Percentiles rank a stretch among this genome's conserved stretches.
Conservation (phyloP, 2,797 vertebrate genomes). For the Sebastes reedi region DNA sequence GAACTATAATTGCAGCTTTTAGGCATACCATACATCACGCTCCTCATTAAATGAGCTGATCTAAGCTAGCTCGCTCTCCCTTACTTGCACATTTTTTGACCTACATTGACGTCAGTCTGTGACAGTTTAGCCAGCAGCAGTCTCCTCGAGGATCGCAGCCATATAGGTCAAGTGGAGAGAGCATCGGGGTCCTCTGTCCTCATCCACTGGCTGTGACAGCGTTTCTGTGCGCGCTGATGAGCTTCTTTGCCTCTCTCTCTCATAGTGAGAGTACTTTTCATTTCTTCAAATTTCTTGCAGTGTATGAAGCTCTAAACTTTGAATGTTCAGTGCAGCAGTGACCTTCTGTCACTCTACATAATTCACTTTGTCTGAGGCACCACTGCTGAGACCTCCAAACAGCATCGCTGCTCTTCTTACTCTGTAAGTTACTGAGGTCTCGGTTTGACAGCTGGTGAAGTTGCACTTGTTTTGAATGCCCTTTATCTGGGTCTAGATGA, state of each 20-base stretch:
- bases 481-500: neutral
- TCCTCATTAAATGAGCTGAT: constrained; percentile 6
- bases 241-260: neutral
- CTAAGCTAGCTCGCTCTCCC: neutral
- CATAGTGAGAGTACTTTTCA: neutral
- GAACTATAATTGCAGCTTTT: neutral
- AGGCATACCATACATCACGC: neutral
- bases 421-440: neutral
- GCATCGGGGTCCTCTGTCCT: constrained; percentile 21
- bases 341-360: neutral
- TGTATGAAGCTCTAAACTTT: neutral
- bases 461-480: neutral
- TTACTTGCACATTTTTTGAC: constrained; percentile 27
- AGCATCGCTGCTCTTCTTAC: neutral
- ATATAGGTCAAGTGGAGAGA: constrained; percentile 40
- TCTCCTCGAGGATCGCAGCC: constrained; percentile 1
- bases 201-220: constrained; percentile 16
- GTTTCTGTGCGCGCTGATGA: constrained; percentile 27
- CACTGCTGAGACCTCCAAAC: neutral
- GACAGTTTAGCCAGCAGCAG: constrained; percentile 20
- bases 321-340: neutral
- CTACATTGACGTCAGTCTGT: constrained; percentile 3
- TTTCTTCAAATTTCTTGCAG: neutral
- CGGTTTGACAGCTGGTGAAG: neutral
- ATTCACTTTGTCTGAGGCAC: neutral